Evolutionary conservation across 2,888 invertebrate genomes (phyloP).

Genomic region (Harmothoe impar): DNA sequence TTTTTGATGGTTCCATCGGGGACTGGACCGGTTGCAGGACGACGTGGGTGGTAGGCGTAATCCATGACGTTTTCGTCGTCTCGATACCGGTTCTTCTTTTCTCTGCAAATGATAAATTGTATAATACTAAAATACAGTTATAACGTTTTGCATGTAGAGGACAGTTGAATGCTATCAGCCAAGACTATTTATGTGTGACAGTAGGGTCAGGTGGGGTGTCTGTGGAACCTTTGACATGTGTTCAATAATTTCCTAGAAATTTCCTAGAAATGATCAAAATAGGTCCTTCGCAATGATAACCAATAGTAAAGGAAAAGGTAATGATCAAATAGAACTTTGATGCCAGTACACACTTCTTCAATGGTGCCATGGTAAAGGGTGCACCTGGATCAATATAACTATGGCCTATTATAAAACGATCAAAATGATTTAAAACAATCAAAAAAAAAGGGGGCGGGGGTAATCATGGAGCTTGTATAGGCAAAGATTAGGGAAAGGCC

Average conservation of each 20-base stretch:
- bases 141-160: too few species aligned
- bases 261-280: not conserved
- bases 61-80: constrained; percentile 54
- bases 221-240: not conserved
- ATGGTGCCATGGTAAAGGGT: too few species aligned
- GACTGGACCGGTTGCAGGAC: not conserved
- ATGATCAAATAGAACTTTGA: too few species aligned
- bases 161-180: not conserved
- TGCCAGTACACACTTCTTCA: too few species aligned
- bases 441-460: too few species aligned
- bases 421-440: too few species aligned
- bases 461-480: too few species aligned
- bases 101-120: constrained; percentile 5
- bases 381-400: too few species aligned
- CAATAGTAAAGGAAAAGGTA: too few species aligned
- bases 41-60: constrained; percentile 55
- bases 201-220: not conserved
- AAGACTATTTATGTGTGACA: not conserved
- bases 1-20: not conserved
- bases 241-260: not conserved
- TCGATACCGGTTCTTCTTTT: constrained; percentile 36
- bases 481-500: too few species aligned
- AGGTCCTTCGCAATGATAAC: not conserved
- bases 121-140: not conserved
- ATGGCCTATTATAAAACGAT: too few species aligned